These are phyloP conservation scores for Propithecus coquereli DNA, from an alignment of 2,113 vertebrate species.

Conservation along the genomic window DNA sequence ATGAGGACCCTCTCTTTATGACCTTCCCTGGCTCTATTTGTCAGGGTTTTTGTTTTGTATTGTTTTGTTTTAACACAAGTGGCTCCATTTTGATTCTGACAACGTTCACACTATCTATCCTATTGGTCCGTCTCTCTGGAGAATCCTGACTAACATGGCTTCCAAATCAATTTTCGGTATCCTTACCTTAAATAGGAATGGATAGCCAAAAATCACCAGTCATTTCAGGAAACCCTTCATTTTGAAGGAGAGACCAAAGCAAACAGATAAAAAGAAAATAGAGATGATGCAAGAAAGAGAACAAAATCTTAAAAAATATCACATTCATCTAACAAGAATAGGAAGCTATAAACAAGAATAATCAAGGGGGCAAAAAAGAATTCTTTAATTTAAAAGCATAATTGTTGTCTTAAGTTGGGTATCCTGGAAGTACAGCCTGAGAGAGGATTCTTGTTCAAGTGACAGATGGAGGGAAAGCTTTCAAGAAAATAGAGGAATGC, in stretches of 20 bases:
- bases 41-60: neutral
- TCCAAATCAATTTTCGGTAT: neutral
- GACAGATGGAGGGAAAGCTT: neutral
- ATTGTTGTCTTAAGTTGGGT: neutral
- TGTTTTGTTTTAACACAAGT: neutral
- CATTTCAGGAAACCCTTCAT: neutral
- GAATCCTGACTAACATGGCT: neutral
- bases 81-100: neutral
- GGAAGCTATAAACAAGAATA: neutral
- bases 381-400: neutral
- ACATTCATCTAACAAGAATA: neutral
- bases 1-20: neutral
- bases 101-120: neutral
- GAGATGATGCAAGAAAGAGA: neutral
- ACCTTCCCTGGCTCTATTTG: neutral
- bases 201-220: neutral
- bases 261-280: neutral
- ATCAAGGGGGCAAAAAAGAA: accelerated
- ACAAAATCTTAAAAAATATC: neutral
- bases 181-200: neutral
- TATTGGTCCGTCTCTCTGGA: neutral
- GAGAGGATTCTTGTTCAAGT: neutral
- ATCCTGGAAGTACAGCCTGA: neutral
- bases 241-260: neutral
- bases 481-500: neutral